Base-by-base conservation (phyloP, 2,797 vertebrate genomes). In the Distichodus sexfasciatus region DNA sequence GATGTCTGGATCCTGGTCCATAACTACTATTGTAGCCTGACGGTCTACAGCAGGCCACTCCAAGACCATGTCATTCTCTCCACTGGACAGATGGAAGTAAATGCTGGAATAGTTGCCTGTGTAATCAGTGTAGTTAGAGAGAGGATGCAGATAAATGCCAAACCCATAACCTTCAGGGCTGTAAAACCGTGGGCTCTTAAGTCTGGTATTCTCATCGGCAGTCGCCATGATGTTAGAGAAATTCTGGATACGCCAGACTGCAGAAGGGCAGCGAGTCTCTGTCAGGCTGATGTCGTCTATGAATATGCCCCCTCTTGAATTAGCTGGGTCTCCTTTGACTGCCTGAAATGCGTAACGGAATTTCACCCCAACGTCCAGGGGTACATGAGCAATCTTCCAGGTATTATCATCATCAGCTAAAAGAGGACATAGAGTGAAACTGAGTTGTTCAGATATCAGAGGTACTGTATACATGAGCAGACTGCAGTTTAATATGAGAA, bases 261-360 rank as follows among this genome's bases (percentile, higher is more conserved):
- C 87, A 0, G 81, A 77, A 1, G 95, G 95, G 76, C 96, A 98
- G 2, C 88, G 90, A 0, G 85, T 94, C 80, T 97, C 95, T 0
- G 89, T 88, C 68, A 98, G 85, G 4, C 90, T 90, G 79, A 98
- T 71, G 31, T 97, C 95, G 3, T 98, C 95, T 0, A 98, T 77
- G 67, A 76, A 90, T 81, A 95, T 92, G 4, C 94, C 93, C 2
- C 93, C 94, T 0, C 3, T 1, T 0, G 92, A 91, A 9, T 76
- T 69, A 11, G 29, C 36, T 29, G 91, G 72, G 35, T 83, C 36
- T 0, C 93, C 92, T 0, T 86, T 91, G 12, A 91, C 73, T 0
- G 88, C 95, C 80, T 96, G 94, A 86, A 97, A 96, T 31, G 90
- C 51, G 43, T 97, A 98, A 48, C 94, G 93, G 80, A 96, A 98